Evolutionary conservation across 2,888 invertebrate genomes (phyloP), one percentile per base, ranked within the genome.

Genomic region (Odontomyia ornata): DNA sequence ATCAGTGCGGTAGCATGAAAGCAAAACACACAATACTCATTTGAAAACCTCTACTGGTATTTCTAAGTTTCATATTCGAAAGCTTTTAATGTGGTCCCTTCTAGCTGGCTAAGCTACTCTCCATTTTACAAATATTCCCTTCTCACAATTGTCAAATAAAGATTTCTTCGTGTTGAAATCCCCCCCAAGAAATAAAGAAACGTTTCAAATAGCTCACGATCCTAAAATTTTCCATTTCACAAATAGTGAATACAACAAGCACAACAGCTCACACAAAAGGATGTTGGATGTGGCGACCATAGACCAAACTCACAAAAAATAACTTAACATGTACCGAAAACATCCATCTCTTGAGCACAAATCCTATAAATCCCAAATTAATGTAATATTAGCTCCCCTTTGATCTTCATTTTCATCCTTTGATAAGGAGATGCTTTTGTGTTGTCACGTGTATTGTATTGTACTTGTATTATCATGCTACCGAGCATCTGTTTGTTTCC

Each of bases 361-460:
- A 73, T 73, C 73, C 28, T 73, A 73, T 73, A 73, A 73, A 43
- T 57, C 60, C 73, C 60, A 43, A 73, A 60, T 60, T 73, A 73
- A 73, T 73, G 73, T 57, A 23, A 57, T 73, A 73, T 73, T 30
- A 73, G 57, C 60, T 57, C 60, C 60, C 57, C 73, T 73, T 73
- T 73, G 73, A 73, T 73, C 73, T 73, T 73, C 73, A 73, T 73
- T 73, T 73, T 43, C 73, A 57, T 73, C 60, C 60, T 21, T 73
- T 52, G 43, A 52, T 36, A 13, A 30, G 25, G 25, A 46, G 36
- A 69, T 27, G 69, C 69, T 69, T 21, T 69, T 47, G 23, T 69
- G 47, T 56, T 28, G 0, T 69, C 71, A 52, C 36, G 36, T 36
- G n/a, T 18, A 52, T 52, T 72, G 1, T 73, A 43, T 71, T 64